Base-by-base conservation (phyloP, 2,888 invertebrate genomes). In the Pammene fasciana region DNA sequence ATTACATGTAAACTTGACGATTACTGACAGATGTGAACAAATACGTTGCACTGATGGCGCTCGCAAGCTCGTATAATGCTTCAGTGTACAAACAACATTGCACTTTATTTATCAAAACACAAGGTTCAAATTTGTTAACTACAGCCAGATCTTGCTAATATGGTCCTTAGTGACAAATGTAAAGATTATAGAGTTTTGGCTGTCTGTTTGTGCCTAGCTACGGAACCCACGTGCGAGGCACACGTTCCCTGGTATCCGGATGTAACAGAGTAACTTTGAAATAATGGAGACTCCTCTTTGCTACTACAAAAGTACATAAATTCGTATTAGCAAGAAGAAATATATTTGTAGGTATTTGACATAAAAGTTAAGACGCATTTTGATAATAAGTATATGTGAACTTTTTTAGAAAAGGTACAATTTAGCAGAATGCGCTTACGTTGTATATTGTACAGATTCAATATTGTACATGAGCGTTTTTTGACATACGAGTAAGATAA, bases 181-280 rank as follows among this genome's bases (percentile, higher is more conserved):
- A 14, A 61, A 41, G 16, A 50, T 50, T 41, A 52, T 60, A 14
- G 11, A 26, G 74, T 73, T 70, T 72, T 78, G 76, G 4, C 26
- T 75, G 71, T 77, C 76, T 84, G 86, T 88, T 85, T 16, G 55
- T 36, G 75, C 66, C 72, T 70, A 81, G 80, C 82, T 82, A 73
- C 81, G 78, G 82, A 81, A 84, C 87, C 68, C 90, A 91, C 90
- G 90, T 91, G 90, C 85, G 83, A 72, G 80, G 86, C 89, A 88
- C 88, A 88, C 88, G 86, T 82, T 85, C 79, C 71, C 72, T 52
- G 75, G 74, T 78, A 72, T 79, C 79, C 82, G 80, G 79, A 82
- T 76, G 41, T 52, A 34, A 68, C 64, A 79, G 82, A 45, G 64
- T 16, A 26, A 13, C 46, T 62, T 46, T 3, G 72, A 85, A 85